Base-by-base conservation (phyloP, 2,797 vertebrate genomes). In the Lateolabrax maculatus region DNA sequence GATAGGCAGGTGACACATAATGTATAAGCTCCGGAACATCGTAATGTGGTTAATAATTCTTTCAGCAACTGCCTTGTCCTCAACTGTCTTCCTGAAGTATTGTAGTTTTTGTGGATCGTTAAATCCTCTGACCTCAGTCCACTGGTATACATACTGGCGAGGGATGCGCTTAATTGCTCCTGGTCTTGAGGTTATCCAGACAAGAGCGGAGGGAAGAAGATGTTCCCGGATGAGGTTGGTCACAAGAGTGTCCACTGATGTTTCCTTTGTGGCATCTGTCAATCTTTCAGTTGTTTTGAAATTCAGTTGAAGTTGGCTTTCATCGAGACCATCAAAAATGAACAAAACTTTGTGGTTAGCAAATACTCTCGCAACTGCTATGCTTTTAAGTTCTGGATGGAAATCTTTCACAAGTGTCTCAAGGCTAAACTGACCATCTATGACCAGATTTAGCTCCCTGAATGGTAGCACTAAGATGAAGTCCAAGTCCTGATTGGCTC, bases 1-100 rank as follows among this genome's bases (percentile, higher is more conserved):
- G 58, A 90, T 71, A 1, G 90, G 90, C 37, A 92, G 89, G 62
- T 90, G 84, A 31, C 90, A 90, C 90, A 90, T 90, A 9, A 85
- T 81, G 58, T 78, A 81, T 19, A 92, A 73, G 69, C 85, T 89
- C 15, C 69, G 66, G 37, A 75, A 88, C 15, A 15, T 62, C 23
- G 9, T 66, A 9, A 91, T 61, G 49, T 77, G 68, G 4, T 21
- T 2, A 48, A 87, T 71, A 6, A 87, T 74, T 46, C 34, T 62
- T 57, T 87, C 65, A 65, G 83, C 75, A 0, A 87, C 10, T 5
- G n/a, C 23, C 19, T 71, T 6, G 13, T 85, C 70, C 15, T 74
- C n/a, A 18, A 81, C 18, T 43, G 43, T 80, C 5, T 73, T 89
- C 71, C 48, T 83, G 53, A 83, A 87, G 77, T 89, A 89, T 25